phyloP scores from a whole-genome alignment of 92 coral and sea anemone genomes.

The Zoanthus sociatus region DNA sequence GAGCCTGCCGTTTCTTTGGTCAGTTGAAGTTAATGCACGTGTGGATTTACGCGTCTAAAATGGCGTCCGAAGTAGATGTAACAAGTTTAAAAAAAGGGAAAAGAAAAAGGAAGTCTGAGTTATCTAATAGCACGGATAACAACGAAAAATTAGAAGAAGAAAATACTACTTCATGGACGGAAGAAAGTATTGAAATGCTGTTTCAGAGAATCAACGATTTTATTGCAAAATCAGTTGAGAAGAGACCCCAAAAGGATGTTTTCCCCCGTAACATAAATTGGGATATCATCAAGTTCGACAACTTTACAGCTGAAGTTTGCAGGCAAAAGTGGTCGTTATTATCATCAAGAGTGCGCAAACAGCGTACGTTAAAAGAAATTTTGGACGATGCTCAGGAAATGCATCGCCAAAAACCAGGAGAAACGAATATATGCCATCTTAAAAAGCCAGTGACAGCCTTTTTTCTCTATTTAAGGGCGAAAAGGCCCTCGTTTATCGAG shows the following conservation, averaged over 20 bases:
- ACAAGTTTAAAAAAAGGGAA: background rate
- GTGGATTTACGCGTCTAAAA: background rate
- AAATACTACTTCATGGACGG: background rate
- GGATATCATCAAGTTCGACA: slow-evolving; percentile 54
- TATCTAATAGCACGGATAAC: background rate
- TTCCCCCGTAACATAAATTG: slow-evolving; percentile 61
- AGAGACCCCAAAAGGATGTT: background rate
- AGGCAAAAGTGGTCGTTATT: slow-evolving; percentile 49
- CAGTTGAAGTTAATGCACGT: background rate
- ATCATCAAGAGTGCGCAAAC: slow-evolving; percentile 60
- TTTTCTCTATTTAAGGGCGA: slow-evolving; percentile 43
- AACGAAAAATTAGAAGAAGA: background rate
- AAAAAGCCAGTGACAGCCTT: slow-evolving; percentile 61
- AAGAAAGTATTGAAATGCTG: slow-evolving; percentile 46
- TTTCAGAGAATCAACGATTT: slow-evolving; percentile 56
- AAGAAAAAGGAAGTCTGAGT: background rate
- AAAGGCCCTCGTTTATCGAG: slow-evolving; percentile 36
- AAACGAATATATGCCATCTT: background rate
- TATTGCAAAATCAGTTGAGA: background rate
- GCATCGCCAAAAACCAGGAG: background rate
- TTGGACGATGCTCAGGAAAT: slow-evolving; percentile 49
- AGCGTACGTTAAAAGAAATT: slow-evolving; percentile 68
- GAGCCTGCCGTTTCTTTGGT: background rate
- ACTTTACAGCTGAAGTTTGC: slow-evolving; percentile 38
- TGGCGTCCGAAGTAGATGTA: background rate